These are phyloP conservation scores for Telenomus remus DNA, from an alignment of 1,140 invertebrate species.

Conservation along the genomic window DNA sequence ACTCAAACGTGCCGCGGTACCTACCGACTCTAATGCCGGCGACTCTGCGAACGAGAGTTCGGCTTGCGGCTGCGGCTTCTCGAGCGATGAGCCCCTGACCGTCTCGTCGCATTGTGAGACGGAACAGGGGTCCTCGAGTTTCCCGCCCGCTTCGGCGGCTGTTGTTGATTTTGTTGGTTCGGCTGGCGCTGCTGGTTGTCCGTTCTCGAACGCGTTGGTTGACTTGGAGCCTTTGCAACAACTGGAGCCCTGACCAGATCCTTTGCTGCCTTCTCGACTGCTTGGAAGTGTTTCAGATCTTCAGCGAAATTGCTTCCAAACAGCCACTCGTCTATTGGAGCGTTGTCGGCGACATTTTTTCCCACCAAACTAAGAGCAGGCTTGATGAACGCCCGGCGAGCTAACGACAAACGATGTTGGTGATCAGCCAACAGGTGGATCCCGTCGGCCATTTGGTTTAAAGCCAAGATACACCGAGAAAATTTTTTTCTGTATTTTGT, in stretches of 20 bases:
- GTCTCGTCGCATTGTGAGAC: not conserved
- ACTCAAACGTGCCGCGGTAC: not conserved
- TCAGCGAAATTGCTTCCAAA: not conserved
- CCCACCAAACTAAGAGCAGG: not conserved
- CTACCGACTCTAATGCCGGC: not conserved
- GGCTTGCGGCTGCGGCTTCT: not conserved
- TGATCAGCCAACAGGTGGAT: not conserved
- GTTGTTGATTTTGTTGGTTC: not conserved
- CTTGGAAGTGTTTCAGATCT: not conserved
- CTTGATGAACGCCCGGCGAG: not conserved
- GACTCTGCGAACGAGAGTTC: not conserved
- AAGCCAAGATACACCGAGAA: too few species aligned
- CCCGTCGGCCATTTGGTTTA: not conserved
- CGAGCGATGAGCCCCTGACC: not conserved
- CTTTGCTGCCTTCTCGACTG: not conserved
- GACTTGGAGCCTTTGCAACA: not conserved
- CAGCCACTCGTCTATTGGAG: not conserved
- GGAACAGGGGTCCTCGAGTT: not conserved
- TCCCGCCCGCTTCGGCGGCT: not conserved
- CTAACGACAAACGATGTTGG: not conserved
- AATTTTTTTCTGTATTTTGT: too few species aligned
- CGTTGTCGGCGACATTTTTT: not conserved
- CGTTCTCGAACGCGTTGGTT: not conserved
- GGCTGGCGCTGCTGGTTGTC: too few species aligned
- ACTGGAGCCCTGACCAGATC: not conserved